Evolutionary conservation across 2,888 invertebrate genomes (phyloP), one percentile per base, ranked within the genome.

Genomic region (Scaptomyza cyrtandrae): DNA sequence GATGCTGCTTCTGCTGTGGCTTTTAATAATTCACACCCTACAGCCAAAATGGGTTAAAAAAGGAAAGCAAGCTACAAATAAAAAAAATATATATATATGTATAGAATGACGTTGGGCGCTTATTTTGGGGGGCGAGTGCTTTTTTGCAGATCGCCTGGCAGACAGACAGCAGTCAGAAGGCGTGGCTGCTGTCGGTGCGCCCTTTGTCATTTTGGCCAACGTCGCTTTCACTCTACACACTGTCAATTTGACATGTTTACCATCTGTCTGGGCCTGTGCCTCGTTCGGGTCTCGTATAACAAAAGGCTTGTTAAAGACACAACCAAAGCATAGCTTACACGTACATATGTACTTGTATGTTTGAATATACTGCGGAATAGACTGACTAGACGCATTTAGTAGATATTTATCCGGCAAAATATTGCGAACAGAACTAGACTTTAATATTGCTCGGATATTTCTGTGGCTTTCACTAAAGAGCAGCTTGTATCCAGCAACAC

Each of bases 171-270:
- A 55, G 62, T 48, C 29, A 61, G 59, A 29, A 48, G 64, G 63
- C 58, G 67, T 57, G 46, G 54, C 75, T 71, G 16, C 7, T 41
- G 64, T 61, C 58, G 82, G 64, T 66, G 73, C 69, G 75, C 69
- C 69, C 83, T 86, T 82, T 82, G 86, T 80, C 86, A 83, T 76
- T 41, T 74, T 72, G 71, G 61, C 77, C 80, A 67, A 71, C 72
- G 77, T 86, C 79, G 86, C 84, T 83, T 83, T 87, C 78, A 82
- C 86, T 80, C 80, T 75, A 77, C 77, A 75, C 65, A 77, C 79
- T 76, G 79, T 78, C 89, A 89, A 88, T 89, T 77, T 88, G 89
- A 89, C 86, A 78, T 89, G 86, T 88, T 88, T 88, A 88, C 88
- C 89, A 88, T 84, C 82, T 86, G 86, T 86, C 86, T 86, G 83